phyloP scores from a whole-genome alignment of 2,113 vertebrate species.

The Caracal caracal region DNA sequence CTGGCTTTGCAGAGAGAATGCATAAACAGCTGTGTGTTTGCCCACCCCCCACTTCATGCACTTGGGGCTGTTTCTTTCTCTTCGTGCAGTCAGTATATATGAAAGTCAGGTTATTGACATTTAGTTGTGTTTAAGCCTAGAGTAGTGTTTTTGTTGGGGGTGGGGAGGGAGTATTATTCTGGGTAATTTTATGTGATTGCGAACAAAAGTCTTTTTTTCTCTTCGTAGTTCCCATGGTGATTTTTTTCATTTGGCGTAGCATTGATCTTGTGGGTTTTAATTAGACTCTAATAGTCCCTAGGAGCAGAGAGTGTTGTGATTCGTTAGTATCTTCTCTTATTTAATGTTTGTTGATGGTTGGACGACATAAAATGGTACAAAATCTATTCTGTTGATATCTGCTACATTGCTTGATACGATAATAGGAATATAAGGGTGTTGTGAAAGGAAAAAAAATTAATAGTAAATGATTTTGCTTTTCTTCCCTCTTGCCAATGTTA shows the following conservation, averaged over 20 bases:
- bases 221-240: slow-evolving; percentile 70
- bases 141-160: not conserved
- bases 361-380: not conserved
- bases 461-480: not conserved
- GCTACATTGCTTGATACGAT: not conserved
- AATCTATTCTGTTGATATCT: not conserved
- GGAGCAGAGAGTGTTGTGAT: slow-evolving; percentile 43
- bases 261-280: slow-evolving; percentile 71
- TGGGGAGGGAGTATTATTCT: not conserved
- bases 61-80: not conserved
- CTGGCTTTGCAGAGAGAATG: not conserved
- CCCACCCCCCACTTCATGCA: accelerated
- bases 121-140: not conserved
- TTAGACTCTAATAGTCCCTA: slow-evolving; percentile 68
- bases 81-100: not conserved
- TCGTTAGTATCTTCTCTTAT: not conserved
- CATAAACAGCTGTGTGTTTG: too few species aligned
- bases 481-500: not conserved
- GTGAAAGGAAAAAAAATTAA: not conserved
- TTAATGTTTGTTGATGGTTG: slow-evolving; percentile 24
- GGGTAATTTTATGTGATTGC: slow-evolving; percentile 45
- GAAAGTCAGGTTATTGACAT: not conserved
- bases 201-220: slow-evolving; percentile 39
- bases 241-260: not conserved
- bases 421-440: not conserved